phyloP scores from a whole-genome alignment of 2,113 vertebrate species.

The Acanthisitta chloris region DNA sequence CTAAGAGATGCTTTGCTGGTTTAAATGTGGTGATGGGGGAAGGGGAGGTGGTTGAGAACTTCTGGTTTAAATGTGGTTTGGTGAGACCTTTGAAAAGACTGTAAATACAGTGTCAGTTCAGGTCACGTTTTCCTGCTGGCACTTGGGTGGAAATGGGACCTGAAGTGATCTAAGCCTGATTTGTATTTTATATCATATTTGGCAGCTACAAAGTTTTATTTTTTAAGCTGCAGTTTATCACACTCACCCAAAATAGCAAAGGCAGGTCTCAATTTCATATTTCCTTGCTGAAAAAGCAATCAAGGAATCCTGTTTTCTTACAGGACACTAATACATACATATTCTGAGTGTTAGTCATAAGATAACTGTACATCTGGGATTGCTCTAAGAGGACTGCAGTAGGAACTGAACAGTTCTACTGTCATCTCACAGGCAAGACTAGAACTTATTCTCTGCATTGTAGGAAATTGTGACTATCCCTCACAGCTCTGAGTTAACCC shows the following conservation, averaged over 20 bases:
- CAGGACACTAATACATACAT: not conserved
- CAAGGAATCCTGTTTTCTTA: not conserved
- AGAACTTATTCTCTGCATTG: not conserved
- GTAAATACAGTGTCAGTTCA: not conserved
- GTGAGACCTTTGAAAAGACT: not conserved
- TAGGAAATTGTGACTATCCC: not conserved
- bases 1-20: not conserved
- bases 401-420: not conserved
- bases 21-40: not conserved
- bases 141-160: slow-evolving; percentile 18
- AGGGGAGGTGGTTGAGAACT: not conserved
- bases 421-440: fast-evolving
- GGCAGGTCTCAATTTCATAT: slow-evolving; percentile 18
- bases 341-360: not conserved
- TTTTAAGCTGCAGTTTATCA: slow-evolving; percentile 59
- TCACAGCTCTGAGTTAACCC: not conserved
- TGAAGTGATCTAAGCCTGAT: not conserved
- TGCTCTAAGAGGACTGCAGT: not conserved
- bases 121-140: slow-evolving; percentile 10
- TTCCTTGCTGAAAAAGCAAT: slow-evolving; percentile 32
- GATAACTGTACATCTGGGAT: not conserved
- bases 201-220: slow-evolving; percentile 17
- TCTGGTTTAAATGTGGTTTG: slow-evolving; percentile 6
- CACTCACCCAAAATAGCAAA: slow-evolving; percentile 8
- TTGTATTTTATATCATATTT: slow-evolving; percentile 32